Evolutionary conservation across 1,140 invertebrate species (phyloP).

Genomic region (Calliopsis andreniformis): DNA sequence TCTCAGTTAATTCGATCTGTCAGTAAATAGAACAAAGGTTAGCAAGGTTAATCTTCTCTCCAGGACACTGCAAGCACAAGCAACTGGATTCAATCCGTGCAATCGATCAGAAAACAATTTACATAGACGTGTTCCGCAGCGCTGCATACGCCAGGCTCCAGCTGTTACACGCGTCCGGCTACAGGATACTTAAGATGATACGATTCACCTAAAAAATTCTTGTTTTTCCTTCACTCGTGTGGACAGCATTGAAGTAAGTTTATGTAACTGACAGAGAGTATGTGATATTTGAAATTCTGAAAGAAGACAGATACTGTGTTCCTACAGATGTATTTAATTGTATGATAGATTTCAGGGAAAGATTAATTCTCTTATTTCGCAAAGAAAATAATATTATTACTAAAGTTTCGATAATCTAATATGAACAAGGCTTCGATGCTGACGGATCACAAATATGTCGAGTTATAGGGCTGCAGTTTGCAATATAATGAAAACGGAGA

Average conservation of each 20-base stretch:
- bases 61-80: neutral
- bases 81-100: constrained; percentile 49
- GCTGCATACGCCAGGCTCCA: neutral
- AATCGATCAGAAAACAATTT: constrained; percentile 64
- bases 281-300: too few species aligned
- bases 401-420: too few species aligned
- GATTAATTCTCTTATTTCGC: too few species aligned
- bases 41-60: neutral
- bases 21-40: neutral
- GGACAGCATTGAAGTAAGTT: constrained; percentile 36
- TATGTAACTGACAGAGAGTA: neutral
- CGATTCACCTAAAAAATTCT: constrained; percentile 26
- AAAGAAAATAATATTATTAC: too few species aligned
- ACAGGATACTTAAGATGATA: constrained; percentile 53
- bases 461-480: too few species aligned
- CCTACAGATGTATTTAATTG: too few species aligned
- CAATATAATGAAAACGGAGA: too few species aligned
- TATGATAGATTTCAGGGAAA: too few species aligned
- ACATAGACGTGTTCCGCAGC: constrained; percentile 33
- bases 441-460: too few species aligned
- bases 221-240: constrained; percentile 26
- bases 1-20: neutral
- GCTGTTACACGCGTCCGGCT: constrained; percentile 29
- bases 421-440: too few species aligned
- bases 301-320: too few species aligned